A percentile compares a stretch with the other conserved stretches of the same genome.
These are phyloP conservation scores for Phania funesta DNA, from an alignment of 2,888 invertebrate genomes.

Conservation along the genomic window DNA sequence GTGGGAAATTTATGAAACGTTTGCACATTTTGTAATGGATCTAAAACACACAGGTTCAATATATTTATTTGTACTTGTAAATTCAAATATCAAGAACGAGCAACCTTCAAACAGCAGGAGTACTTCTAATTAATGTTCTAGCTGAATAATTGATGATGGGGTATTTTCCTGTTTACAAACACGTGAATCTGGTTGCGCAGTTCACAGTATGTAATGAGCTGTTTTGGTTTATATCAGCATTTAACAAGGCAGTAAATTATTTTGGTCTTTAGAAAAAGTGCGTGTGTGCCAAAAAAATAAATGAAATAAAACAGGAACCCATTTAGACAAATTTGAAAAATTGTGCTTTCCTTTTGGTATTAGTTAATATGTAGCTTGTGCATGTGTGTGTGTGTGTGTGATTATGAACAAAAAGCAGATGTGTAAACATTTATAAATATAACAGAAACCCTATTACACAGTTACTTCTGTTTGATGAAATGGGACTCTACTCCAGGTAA, in stretches of 20 bases:
- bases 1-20: no score
- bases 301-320: neutral
- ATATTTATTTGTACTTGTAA: no score
- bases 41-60: no score
- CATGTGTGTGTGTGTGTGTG: neutral
- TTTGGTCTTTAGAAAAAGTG: conserved; percentile 7
- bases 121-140: conserved; percentile 7
- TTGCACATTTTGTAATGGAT: no score
- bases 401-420: no score
- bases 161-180: neutral
- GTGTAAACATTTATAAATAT: no score
- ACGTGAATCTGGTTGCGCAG: no score
- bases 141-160: conserved; percentile 13
- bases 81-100: no score
- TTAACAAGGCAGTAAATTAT: conserved; percentile 7
- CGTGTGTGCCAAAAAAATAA: neutral
- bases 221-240: neutral
- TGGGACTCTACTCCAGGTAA: no score
- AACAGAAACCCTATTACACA: no score
- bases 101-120: neutral
- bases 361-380: neutral
- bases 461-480: no score
- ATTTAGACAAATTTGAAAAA: conserved; percentile 18
- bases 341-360: neutral
- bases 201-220: neutral